Base-by-base conservation (phyloP, 2,113 vertebrate species). In the Athene cunicularia region DNA sequence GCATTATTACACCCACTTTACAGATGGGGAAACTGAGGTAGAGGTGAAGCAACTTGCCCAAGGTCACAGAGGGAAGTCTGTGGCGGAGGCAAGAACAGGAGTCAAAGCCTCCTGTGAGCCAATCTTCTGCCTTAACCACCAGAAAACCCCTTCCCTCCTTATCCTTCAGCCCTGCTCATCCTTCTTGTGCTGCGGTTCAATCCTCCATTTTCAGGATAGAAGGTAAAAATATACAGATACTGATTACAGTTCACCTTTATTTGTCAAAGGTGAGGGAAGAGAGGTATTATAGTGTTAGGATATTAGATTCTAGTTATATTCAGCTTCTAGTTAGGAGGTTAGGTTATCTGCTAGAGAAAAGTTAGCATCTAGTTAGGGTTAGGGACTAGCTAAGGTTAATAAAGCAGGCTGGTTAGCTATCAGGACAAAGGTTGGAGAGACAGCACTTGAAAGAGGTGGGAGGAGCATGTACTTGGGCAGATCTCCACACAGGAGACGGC, bases 341-440 rank as follows among this genome's bases (percentile, higher is more conserved):
- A 98, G 98, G 91, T 80, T 56, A 94, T 72, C 85, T 91, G 96
- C 97, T 82, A 95, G 92, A 96, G 93, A 93, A 60, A 71, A 97
- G 98, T 98, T 98, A 98, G 98, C 98, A 62, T 97, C 95, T 97
- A 97, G 97, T 98, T 98, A 95, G 98, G 97, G 86, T 97, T 97
- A 97, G 53, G 79, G 87, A 95, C 95, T 95, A 97, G 95, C 96
- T 98, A 91, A 93, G 97, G 97, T 98, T 98, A 98, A 98, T 98
- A 97, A 98, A 99, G 98, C 98, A 97, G 98, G 98, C 93, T 97
- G 97, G 77, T 98, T 98, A 98, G 97, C 95, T 93, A 80, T 84
- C 84, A 72, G 96, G 96, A 96, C 52, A 87, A 56, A 96, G 92
- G 95, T 28, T 73, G 90, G 81, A 93, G 83, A 95, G 79, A 58